Percentiles rank a stretch among this genome's conserved stretches.
Conservation (phyloP, 2,797 vertebrate species). For the Synaphobranchus kaupii region DNA sequence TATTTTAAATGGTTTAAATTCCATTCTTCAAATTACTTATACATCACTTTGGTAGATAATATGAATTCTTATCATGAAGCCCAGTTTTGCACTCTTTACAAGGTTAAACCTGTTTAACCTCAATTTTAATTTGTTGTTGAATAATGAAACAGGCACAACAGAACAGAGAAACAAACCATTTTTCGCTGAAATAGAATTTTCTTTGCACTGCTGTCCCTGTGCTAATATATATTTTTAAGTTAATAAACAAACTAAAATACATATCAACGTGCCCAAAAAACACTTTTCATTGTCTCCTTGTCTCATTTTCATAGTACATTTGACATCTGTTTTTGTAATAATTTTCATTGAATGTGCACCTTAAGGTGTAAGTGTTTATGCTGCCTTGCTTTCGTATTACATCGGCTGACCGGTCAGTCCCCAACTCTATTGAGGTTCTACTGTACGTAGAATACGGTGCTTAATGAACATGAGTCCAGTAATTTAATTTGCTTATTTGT, state of each 20-base stretch:
- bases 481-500: not conserved
- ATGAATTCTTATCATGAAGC: not conserved
- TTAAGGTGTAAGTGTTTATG: not conserved
- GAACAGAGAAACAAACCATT: not conserved
- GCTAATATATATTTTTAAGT: not conserved
- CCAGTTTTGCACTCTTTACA: not conserved
- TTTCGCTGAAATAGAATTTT: not conserved
- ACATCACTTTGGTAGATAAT: not conserved
- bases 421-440: not conserved
- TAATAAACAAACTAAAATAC: not conserved
- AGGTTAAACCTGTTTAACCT: too few relatives aligned
- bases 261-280: not conserved
- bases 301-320: not conserved
- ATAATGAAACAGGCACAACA: not conserved
- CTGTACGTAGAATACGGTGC: too few relatives aligned
- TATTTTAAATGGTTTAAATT: conserved; percentile 11
- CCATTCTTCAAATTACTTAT: not conserved
- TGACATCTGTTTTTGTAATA: not conserved
- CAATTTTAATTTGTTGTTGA: not conserved
- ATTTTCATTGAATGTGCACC: not conserved
- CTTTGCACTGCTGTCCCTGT: not conserved
- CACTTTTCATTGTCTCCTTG: not conserved
- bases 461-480: too few relatives aligned
- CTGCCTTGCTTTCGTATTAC: not conserved
- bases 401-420: not conserved